Conservation (phyloP, 2,113 vertebrate species). For the Pomatostomus ruficeps region DNA sequence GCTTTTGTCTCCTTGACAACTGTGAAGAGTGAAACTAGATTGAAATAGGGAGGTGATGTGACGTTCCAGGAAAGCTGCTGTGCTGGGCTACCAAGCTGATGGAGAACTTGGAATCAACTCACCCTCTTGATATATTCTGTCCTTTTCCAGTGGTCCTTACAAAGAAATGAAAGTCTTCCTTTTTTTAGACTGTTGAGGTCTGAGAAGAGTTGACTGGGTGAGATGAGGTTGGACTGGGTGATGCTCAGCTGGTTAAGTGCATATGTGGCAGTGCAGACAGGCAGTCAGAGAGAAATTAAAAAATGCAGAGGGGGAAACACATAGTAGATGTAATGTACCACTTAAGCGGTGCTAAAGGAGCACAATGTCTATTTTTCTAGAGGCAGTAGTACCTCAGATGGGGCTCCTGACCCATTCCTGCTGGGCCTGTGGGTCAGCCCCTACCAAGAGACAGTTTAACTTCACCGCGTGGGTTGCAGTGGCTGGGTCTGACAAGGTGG, state of each 20-base stretch:
- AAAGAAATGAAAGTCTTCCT: not conserved
- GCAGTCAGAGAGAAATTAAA: not conserved
- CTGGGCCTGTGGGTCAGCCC: not conserved
- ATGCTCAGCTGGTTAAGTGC: not conserved
- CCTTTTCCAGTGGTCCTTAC: not conserved
- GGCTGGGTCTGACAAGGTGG: not conserved
- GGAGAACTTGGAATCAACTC: not conserved
- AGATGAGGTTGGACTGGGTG: not conserved
- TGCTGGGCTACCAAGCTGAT: not conserved
- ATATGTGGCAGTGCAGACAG: not conserved
- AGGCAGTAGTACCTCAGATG: not conserved
- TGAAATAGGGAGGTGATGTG: not conserved
- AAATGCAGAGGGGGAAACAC: not conserved
- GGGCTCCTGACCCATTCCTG: not conserved
- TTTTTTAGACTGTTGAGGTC: not conserved
- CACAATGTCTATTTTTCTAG: not conserved
- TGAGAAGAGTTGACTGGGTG: not conserved
- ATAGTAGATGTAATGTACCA: fast-evolving
- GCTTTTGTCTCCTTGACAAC: not conserved
- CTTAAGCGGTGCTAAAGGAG: not conserved
- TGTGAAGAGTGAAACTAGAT: not conserved
- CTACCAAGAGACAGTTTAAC: not conserved
- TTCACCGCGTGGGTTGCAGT: not conserved
- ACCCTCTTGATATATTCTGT: fast-evolving
- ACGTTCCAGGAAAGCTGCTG: not conserved